Evolutionary conservation across 2,888 invertebrate genomes (phyloP), one percentile per base, ranked within the genome.

Genomic region (Agrotis exclamationis): DNA sequence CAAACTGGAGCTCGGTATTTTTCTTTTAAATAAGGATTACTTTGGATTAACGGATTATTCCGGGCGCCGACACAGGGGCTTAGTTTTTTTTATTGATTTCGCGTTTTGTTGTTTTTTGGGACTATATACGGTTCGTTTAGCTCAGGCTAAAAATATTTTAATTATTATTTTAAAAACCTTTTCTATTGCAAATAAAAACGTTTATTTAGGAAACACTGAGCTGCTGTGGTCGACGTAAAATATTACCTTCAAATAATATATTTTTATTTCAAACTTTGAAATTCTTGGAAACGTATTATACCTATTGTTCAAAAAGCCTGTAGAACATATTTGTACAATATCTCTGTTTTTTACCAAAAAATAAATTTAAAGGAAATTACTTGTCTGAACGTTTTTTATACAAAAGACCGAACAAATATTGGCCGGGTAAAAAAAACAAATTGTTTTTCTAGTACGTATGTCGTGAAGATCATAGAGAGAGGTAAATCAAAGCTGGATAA

Each of bases 11-110:
- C 64, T 50, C 18, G 6, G 68, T 65, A 77, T 73, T 77, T 70
- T 75, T 79, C 48, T 54, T 80, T 66, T 57, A 77, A 81, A 56
- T 68, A 68, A 45, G 45, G 73, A 79, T 79, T 82, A 78, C 79
- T 72, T 63, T 59, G 65, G 73, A 77, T 82, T 82, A 82, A 51
- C 60, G 18, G 58, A 82, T 82, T 69, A 77, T 53, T 63, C 68
- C 14, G 45, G 24, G 22, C 54, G 57, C n/a, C 50, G 63, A 63
- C 82, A 65, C 76, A 66, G 63, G n/a, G 63, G 45, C 51, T 77
- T 53, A 44, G 64, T 64, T 54, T 68, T 64, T 54, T 68, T 73
- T 63, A 82, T 79, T 68, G 72, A 77, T 82, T 72, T 63, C 39
- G 58, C 24, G 54, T 56, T 65, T 70, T 57, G 64, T 72, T 72